A percentile compares a stretch with the other conserved stretches of the same genome.
Evolutionary conservation across 2,113 vertebrate species (phyloP).

Genomic region (Nyctibius bracteatus): DNA sequence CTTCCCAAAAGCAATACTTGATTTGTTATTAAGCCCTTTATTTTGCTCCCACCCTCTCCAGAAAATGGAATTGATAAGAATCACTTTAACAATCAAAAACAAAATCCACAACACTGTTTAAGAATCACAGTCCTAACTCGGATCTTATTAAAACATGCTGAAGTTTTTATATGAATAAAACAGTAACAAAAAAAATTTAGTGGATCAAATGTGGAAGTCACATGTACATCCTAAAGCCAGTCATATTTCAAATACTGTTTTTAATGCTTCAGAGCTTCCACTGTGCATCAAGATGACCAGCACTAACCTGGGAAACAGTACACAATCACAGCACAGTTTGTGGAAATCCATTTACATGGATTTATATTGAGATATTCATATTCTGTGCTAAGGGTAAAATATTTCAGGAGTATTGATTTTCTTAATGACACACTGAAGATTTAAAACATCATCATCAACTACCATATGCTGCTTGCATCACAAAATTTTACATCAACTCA

Average conservation of each 20-base stretch:
- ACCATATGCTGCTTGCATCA: background rate
- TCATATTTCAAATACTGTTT: background rate
- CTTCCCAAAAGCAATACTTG: background rate
- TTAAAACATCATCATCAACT: background rate
- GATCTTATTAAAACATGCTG: background rate
- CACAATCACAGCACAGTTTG: background rate
- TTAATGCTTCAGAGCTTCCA: background rate
- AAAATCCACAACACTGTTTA: background rate
- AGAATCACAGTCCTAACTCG: background rate
- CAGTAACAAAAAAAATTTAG: background rate
- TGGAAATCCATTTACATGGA: background rate
- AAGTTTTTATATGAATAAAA: background rate
- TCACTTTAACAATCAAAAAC: background rate
- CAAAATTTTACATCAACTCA: background rate
- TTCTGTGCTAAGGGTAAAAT: background rate
- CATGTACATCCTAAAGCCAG: background rate
- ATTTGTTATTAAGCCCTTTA: background rate
- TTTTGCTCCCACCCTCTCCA: background rate
- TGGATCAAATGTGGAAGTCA: background rate
- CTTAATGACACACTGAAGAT: background rate
- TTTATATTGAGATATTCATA: background rate
- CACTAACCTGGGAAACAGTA: background rate
- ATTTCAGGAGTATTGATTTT: background rate
- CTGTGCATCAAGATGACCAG: background rate
- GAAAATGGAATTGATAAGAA: background rate